A percentile compares a stretch with the other conserved stretches of the same genome.
Conservation (phyloP, 2,888 invertebrate genomes). For the Microctonus hyperodae region DNA sequence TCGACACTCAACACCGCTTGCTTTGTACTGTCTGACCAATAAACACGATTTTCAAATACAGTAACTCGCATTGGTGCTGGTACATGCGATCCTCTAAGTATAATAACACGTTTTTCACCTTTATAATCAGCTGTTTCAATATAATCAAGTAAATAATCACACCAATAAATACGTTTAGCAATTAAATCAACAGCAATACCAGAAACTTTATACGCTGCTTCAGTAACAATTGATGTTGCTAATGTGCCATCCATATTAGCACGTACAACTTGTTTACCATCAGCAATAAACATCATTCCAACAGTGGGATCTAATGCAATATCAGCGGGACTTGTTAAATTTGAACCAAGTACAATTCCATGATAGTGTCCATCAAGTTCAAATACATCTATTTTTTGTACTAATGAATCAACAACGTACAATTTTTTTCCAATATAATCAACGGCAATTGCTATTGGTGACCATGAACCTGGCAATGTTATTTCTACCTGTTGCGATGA, state of each 20-base stretch:
- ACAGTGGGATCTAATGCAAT: slow-evolving; percentile 91
- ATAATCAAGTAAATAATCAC: slow-evolving; percentile 93
- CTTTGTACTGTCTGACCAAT: slow-evolving; percentile 91
- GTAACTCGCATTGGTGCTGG: slow-evolving; percentile 86
- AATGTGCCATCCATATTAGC: slow-evolving; percentile 96
- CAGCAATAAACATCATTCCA: slow-evolving; percentile 88
- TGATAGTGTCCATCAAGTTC: slow-evolving; percentile 87
- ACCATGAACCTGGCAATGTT: slow-evolving; percentile 83
- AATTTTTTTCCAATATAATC: slow-evolving; percentile 98
- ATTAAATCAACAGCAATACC: slow-evolving; percentile 93
- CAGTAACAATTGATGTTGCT: slow-evolving; percentile 82
- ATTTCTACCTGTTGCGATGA: slow-evolving; percentile 67
- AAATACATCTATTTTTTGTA: slow-evolving; percentile 94
- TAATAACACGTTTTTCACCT: slow-evolving; percentile 81
- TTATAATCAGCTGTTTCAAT: slow-evolving; percentile 96
- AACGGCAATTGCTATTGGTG: slow-evolving; percentile 89
- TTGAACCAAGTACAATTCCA: slow-evolving; percentile 89
- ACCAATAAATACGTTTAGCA: slow-evolving; percentile 92
- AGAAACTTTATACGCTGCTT: slow-evolving; percentile 93
- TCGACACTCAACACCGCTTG: slow-evolving; percentile 88
- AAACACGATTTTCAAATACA: slow-evolving; percentile 85
- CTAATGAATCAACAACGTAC: slow-evolving; percentile 91
- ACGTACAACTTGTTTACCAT: slow-evolving; percentile 82
- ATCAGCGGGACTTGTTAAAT: slow-evolving; percentile 89
- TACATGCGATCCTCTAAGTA: slow-evolving; percentile 82